Evolutionary conservation across 2,888 invertebrate genomes (phyloP).

Genomic region (Heliconius sara): DNA sequence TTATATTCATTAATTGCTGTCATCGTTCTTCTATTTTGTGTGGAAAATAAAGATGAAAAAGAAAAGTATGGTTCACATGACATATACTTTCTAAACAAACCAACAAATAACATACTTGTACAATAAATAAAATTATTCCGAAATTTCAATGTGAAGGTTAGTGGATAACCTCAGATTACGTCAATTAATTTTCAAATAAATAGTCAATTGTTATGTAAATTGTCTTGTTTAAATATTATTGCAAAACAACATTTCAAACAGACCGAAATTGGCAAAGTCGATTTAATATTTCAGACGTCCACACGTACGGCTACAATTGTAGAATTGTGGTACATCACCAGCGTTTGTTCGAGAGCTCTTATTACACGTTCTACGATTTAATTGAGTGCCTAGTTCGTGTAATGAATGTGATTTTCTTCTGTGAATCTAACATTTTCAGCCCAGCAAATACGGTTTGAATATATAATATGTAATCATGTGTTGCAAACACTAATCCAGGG

Average conservation of each 20-base stretch:
- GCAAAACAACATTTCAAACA: neutral
- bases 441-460: conserved; percentile 47
- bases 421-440: conserved; percentile 33
- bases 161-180: neutral
- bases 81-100: too few relatives aligned
- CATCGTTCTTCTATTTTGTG: too few relatives aligned
- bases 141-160: neutral
- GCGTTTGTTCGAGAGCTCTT: conserved; percentile 51
- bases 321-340: conserved; percentile 52
- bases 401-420: conserved; percentile 50
- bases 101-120: too few relatives aligned
- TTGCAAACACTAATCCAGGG: conserved; percentile 33
- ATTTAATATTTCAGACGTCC: conserved; percentile 34
- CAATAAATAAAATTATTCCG: neutral
- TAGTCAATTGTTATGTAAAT: neutral
- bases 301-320: conserved; percentile 42
- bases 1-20: neutral
- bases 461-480: conserved; percentile 43
- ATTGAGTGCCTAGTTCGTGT: conserved; percentile 54
- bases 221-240: conserved; percentile 2
- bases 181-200: neutral
- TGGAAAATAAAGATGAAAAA: too few relatives aligned
- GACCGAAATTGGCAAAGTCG: conserved; percentile 1
- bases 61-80: too few relatives aligned
- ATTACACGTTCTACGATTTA: conserved; percentile 58